These are phyloP conservation scores for Solenopsis invicta DNA, from an alignment of 1,140 invertebrate genomes.

Conservation along the genomic window DNA sequence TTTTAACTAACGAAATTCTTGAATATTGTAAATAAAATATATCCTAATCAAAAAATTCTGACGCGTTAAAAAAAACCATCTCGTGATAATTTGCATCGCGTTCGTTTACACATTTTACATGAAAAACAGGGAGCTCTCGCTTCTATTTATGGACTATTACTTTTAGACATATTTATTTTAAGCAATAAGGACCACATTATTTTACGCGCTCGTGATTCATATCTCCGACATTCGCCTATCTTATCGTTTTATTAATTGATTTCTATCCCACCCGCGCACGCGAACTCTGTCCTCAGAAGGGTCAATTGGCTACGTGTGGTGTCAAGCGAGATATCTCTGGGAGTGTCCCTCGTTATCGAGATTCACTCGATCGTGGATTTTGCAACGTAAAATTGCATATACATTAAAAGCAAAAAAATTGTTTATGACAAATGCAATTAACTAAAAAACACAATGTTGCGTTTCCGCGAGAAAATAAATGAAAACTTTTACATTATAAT, in stretches of 20 bases:
- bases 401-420: neutral
- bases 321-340: neutral
- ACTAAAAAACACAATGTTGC: slow-evolving; percentile 4
- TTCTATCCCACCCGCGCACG: neutral
- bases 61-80: neutral
- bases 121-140: neutral
- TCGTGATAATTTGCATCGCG: neutral
- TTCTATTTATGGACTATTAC: neutral
- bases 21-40: neutral
- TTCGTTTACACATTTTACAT: neutral
- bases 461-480: neutral
- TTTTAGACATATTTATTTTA: neutral
- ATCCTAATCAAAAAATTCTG: neutral
- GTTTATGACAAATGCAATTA: neutral
- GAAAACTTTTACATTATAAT: neutral
- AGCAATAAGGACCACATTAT: slow-evolving; percentile 25
- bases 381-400: neutral
- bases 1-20: neutral
- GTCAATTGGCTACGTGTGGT: slow-evolving; percentile 45
- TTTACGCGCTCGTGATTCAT: slow-evolving; percentile 37
- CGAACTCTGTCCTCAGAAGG: neutral
- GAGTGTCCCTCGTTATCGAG: neutral
- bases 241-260: slow-evolving; percentile 52
- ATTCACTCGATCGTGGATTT: neutral
- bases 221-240: neutral